These are phyloP conservation scores for Athrips mouffetella DNA, from an alignment of 2,888 invertebrate genomes.

Conservation along the genomic window DNA sequence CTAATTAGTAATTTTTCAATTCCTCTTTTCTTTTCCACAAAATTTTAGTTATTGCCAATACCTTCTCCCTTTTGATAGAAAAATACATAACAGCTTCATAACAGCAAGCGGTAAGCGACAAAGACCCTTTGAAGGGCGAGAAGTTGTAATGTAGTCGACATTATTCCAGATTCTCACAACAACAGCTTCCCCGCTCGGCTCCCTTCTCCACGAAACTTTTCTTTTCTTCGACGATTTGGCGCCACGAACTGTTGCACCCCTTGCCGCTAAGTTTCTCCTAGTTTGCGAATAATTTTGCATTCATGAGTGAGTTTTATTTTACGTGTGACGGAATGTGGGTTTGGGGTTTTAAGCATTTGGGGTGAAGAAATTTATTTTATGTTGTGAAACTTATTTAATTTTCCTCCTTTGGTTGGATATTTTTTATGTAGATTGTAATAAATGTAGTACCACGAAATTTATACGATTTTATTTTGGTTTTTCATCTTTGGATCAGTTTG, in stretches of 20 bases:
- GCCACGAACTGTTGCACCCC: constrained; percentile 5
- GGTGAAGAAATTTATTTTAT: neutral
- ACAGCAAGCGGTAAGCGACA: too few species aligned
- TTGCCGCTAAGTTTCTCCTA: neutral
- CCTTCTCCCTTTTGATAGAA: too few species aligned
- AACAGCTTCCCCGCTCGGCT: neutral
- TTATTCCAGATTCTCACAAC: neutral
- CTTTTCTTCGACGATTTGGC: constrained; percentile 2
- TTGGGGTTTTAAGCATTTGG: neutral
- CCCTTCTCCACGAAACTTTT: neutral
- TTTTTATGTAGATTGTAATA: too few species aligned
- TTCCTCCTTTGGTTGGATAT: neutral
- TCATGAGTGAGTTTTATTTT: constrained; percentile 3
- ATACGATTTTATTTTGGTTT: too few species aligned
- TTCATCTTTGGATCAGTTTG: too few species aligned
- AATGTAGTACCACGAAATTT: too few species aligned
- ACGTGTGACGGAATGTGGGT: neutral
- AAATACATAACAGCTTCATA: too few species aligned
- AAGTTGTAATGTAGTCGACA: neutral
- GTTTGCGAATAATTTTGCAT: constrained; percentile 8
- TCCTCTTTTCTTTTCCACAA: too few species aligned
- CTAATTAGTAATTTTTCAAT: too few species aligned
- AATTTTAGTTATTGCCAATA: too few species aligned
- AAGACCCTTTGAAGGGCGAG: too few species aligned
- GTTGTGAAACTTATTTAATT: too few species aligned